Base-by-base conservation (phyloP, 2,113 vertebrate species). In the Nanorana parkeri region DNA sequence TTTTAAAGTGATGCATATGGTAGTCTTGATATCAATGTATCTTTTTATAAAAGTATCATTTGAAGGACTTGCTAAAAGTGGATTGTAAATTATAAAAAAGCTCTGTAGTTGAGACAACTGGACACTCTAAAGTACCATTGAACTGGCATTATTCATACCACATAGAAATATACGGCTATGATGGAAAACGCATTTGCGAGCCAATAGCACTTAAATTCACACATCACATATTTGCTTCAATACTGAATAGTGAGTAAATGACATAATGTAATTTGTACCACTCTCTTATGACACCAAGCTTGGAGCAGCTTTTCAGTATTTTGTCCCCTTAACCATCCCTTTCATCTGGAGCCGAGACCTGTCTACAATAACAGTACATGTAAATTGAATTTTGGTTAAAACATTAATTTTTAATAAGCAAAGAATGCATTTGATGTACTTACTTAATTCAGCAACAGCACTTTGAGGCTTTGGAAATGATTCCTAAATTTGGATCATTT, bases 401-500 rank as follows among this genome's bases (percentile, higher is more conserved):
- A 68, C 71, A 68, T 83, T 60, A 66, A 83, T 83, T 83, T 83
- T 83, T 83, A 76, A 83, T 83, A 23, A 64, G 72, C 51, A 74
- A 75, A 72, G 80, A 83, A 83, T 76, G 80, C 80, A 83, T 83
- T 83, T 83, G 80, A 83, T 83, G 80, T 83, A 76, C 80, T 81
- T 81, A 81, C 79, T 83, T 83, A 76, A 76, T 83, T 66, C 73
- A 74, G 80, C 80, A 75, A 83, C 72, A 67, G 64, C 72, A 83
- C 80, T 76, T 83, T 83, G 72, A 83, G 80, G 71, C 71, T 83
- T 83, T 83, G 80, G 71, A 83, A 83, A 68, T 76, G 80, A 83
- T 76, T 83, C 80, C 80, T 76, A 83, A 83, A 83, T 83, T 83
- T 83, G 69, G 76, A 83, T 83, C 80, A 83, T 83, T 83, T 83